A percentile compares a stretch with the other conserved stretches of the same genome.
Evolutionary conservation across 1,140 invertebrate genomes (phyloP).

Genomic region (Phthorimaea operculella): DNA sequence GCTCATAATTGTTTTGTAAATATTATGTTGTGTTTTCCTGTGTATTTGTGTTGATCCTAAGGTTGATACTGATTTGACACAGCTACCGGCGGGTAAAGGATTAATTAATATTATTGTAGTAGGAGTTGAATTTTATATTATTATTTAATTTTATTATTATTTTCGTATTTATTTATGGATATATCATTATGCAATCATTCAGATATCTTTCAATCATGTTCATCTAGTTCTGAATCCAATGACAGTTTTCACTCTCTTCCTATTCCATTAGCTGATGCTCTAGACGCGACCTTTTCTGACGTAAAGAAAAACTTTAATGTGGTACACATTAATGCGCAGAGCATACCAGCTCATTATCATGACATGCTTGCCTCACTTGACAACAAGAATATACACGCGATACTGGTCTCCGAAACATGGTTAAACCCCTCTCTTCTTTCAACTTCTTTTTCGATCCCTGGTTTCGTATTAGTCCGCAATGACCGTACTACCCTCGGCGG

Average conservation of each 20-base stretch:
- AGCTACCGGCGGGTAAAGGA: too few species aligned
- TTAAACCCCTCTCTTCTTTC: background rate
- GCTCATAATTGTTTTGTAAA: too few species aligned
- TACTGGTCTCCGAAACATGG: background rate
- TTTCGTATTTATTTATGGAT: too few species aligned
- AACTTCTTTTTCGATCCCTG: background rate
- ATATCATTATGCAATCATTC: too few species aligned
- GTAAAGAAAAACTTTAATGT: background rate
- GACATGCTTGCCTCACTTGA: background rate
- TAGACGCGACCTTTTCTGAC: background rate
- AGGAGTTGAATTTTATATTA: too few species aligned
- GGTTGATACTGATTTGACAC: too few species aligned
- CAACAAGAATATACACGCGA: background rate
- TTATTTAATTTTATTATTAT: too few species aligned
- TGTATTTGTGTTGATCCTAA: too few species aligned
- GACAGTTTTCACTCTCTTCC: background rate
- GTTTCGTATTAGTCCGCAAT: background rate
- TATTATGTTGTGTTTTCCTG: too few species aligned
- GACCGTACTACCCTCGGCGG: background rate
- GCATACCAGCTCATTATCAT: background rate
- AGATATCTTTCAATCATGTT: too few species aligned
- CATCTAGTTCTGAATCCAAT: background rate
- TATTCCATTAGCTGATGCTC: background rate
- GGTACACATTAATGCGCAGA: background rate
- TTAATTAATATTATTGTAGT: too few species aligned